Percentiles rank a stretch among this genome's conserved stretches.
These are phyloP conservation scores for Drosophila tsacasi DNA, from an alignment of 1,140 invertebrate genomes.

Conservation along the genomic window DNA sequence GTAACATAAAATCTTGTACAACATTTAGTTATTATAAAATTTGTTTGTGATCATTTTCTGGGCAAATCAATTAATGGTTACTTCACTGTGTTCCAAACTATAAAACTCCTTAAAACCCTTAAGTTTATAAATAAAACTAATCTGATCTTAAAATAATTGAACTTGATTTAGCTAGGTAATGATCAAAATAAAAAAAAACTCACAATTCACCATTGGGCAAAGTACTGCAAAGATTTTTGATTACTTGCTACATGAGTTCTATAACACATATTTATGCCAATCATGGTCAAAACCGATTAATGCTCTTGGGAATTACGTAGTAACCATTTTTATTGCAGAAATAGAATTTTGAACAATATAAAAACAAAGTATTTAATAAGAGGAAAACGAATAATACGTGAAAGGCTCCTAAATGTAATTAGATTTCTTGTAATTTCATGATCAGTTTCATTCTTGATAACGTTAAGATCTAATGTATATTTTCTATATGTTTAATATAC, in stretches of 20 bases:
- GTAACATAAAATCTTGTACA: too few species aligned
- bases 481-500: background rate
- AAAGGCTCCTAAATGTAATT: background rate
- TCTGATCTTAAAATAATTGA: background rate
- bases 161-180: background rate
- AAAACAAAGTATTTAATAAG: background rate
- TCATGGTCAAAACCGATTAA: background rate
- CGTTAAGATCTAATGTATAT: background rate
- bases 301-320: background rate
- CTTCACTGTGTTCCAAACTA: too few species aligned
- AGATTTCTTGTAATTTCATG: background rate
- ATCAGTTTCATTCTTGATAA: background rate
- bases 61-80: too few species aligned
- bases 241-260: background rate
- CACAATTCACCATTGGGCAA: background rate
- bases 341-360: background rate
- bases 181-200: background rate
- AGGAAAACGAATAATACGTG: fast-evolving
- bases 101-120: too few species aligned
- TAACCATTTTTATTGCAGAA: too few species aligned
- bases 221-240: background rate
- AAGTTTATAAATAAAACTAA: too few species aligned
- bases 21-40: too few species aligned
- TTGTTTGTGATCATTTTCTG: too few species aligned
- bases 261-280: background rate